Evolutionary conservation across 2,888 invertebrate species (phyloP).

Genomic region (Parasteatoda lunata): DNA sequence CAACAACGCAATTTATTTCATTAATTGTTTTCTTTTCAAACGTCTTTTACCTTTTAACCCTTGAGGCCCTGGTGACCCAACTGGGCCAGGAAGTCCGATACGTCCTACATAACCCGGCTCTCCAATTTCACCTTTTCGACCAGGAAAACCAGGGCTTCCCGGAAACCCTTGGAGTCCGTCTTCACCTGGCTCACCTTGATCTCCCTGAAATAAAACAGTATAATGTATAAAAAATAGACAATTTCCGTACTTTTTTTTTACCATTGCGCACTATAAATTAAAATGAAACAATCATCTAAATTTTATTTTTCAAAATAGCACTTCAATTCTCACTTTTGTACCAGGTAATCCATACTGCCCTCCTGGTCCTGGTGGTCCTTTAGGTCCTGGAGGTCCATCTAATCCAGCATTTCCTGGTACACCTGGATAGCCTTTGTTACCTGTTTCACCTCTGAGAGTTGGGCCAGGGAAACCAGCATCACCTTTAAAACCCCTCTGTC

Average conservation of each 20-base stretch:
- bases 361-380: conserved; percentile 36
- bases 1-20: background rate
- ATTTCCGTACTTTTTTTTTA: no score
- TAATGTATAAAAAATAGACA: background rate
- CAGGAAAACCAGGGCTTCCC: conserved; percentile 38
- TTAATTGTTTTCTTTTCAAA: no score
- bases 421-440: conserved; percentile 61
- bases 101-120: conserved; percentile 33
- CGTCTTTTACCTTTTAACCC: conserved; percentile 66
- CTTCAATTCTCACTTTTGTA: conserved; percentile 69
- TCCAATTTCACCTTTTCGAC: conserved; percentile 60
- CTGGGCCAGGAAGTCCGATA: conserved; percentile 34
- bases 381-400: conserved; percentile 45
- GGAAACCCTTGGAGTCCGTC: conserved; percentile 49
- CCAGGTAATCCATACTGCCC: conserved; percentile 71
- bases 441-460: conserved; percentile 27
- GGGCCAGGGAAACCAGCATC: conserved; percentile 46
- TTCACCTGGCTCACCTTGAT: conserved; percentile 36
- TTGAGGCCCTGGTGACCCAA: conserved; percentile 56
- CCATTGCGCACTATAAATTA: no score
- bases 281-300: no score
- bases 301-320: no score
- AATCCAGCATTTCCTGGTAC: conserved; percentile 42
- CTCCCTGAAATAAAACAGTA: conserved; percentile 68
- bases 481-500: conserved; percentile 43